These are phyloP conservation scores for Seira ritae DNA, from an alignment of 2,888 invertebrate genomes.

Conservation along the genomic window DNA sequence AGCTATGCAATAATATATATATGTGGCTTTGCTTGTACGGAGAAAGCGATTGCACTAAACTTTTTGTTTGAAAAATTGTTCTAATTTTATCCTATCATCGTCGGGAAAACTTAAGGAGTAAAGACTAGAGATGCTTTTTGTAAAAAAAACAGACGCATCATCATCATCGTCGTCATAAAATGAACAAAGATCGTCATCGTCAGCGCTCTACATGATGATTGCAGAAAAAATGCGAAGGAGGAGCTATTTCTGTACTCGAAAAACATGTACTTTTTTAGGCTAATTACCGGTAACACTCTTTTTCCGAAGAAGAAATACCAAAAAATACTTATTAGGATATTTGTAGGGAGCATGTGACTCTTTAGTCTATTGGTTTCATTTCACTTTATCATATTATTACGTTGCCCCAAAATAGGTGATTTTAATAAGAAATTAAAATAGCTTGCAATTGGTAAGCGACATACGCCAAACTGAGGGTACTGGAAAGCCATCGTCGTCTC, in stretches of 20 bases:
- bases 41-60: background rate
- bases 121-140: background rate
- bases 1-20: background rate
- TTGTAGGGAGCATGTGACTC: too few species aligned
- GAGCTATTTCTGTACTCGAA: constrained; percentile 39
- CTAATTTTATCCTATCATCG: constrained; percentile 53
- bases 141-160: background rate
- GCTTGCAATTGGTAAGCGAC: background rate
- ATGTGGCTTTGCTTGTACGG: background rate
- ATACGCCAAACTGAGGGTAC: constrained; percentile 60
- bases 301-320: too few species aligned
- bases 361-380: too few species aligned
- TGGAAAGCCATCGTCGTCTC: constrained; percentile 52
- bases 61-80: constrained; percentile 37
- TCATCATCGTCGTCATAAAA: too few species aligned
- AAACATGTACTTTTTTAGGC: background rate
- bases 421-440: constrained; percentile 20
- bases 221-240: constrained; percentile 29
- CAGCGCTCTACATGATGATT: background rate
- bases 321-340: too few species aligned
- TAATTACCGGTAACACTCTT: background rate
- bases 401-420: too few species aligned
- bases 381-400: too few species aligned
- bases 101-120: background rate
- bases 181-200: background rate